Evolutionary conservation across 2,113 vertebrate species (phyloP), one percentile per base, ranked within the genome.

Genomic region (Cephalopholis sonnerati): DNA sequence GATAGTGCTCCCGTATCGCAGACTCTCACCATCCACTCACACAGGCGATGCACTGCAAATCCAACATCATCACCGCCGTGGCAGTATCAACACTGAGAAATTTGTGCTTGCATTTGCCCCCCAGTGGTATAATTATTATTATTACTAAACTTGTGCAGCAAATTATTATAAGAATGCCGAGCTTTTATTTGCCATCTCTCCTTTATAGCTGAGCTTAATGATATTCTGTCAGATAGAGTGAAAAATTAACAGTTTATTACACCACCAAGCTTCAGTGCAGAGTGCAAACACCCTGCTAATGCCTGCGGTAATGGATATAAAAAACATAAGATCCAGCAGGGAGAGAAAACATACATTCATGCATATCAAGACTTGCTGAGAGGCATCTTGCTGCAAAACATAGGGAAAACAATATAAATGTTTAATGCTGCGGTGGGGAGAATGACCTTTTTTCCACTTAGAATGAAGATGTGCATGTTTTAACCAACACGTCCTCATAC

Each of bases 161-260:
- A 81, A 84, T 90, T 91, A 90, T 89, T 84, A 86, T 69, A 69
- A 88, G 85, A 89, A 92, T 85, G 73, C 53, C 13, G 8, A 66
- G 70, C n/a, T 92, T 91, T 83, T 92, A 86, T 92, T 92, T 91
- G 79, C 85, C 87, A 87, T 91, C 80, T 77, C 75, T 91, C 63
- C 66, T 92, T 92, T 88, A 93, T 92, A 64, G 90, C 89, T 72
- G 63, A 76, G 64, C 80, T 77, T 94, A 91, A 95, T 93, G 85
- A 89, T 93, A 90, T 89, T 93, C 91, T 94, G 93, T 93, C 91
- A 90, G 74, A 91, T 65, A 79, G 79, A 85, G 73, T 91, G 89
- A 92, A 88, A 91, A 91, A 93, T 91, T 85, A 89, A 87, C 78
- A 87, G 85, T 93, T 90, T 92, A 91, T 93, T 90, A 91, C 67